Conservation (phyloP, 2,797 vertebrate genomes). For the Rhabdomys pumilio region DNA sequence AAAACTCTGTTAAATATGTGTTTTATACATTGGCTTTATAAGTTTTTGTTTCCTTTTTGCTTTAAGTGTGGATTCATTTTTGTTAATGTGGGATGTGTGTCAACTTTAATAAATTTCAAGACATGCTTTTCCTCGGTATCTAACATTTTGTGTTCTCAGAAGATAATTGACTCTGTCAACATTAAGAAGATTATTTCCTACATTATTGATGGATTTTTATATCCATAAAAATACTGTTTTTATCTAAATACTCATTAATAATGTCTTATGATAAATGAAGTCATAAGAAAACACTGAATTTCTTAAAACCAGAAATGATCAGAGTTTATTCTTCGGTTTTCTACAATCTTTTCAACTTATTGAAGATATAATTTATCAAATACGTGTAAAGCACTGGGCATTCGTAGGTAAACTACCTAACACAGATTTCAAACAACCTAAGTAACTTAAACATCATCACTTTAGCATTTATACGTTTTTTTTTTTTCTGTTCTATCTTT, state of each 20-base stretch:
- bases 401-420: conserved; percentile 10
- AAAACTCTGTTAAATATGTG: neutral
- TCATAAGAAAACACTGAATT: neutral
- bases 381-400: neutral
- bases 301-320: neutral
- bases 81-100: neutral
- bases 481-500: neutral
- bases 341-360: neutral
- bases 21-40: neutral
- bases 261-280: neutral
- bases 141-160: neutral
- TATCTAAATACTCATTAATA: neutral
- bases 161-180: neutral
- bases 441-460: neutral
- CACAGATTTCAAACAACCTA: conserved; percentile 2
- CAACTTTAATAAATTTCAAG: neutral
- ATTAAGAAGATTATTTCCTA: conserved; percentile 4
- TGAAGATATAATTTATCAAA: neutral
- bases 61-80: neutral
- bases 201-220: conserved; percentile 13
- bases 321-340: neutral
- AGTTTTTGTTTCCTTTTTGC: neutral
- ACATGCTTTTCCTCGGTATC: neutral
- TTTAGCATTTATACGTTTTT: no score
- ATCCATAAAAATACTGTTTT: conserved; percentile 33